Evolutionary conservation across 2,888 invertebrate species (phyloP).

Genomic region (Pandemis heparana): DNA sequence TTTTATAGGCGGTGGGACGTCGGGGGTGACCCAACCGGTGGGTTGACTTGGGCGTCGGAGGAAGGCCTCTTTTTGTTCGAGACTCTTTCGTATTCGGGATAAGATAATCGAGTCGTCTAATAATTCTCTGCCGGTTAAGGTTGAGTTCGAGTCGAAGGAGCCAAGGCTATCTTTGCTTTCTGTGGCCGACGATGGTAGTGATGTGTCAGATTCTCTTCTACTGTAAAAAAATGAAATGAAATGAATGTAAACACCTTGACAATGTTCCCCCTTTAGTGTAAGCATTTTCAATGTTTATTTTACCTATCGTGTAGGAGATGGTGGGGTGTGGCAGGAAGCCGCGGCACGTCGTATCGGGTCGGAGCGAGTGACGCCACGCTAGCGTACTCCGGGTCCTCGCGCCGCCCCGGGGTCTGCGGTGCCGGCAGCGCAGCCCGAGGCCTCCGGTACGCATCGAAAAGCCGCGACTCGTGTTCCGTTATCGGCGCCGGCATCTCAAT

Average conservation of each 20-base stretch:
- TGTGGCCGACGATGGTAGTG: constrained; percentile 87
- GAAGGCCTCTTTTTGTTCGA: constrained; percentile 96
- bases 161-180: constrained; percentile 89
- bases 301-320: constrained; percentile 80
- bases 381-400: constrained; percentile 80
- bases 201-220: constrained; percentile 87
- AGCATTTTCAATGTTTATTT: constrained; percentile 48
- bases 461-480: constrained; percentile 81
- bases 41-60: constrained; percentile 90
- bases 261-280: neutral
- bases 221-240: constrained; percentile 62
- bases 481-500: constrained; percentile 81
- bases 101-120: constrained; percentile 90
- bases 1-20: constrained; percentile 82
- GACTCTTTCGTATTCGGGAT: constrained; percentile 92
- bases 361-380: constrained; percentile 77
- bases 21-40: constrained; percentile 85
- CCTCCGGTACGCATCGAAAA: constrained; percentile 81
- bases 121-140: constrained; percentile 88
- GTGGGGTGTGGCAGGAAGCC: constrained; percentile 66
- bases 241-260: constrained; percentile 19
- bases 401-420: constrained; percentile 69
- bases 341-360: constrained; percentile 67
- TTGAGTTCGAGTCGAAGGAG: constrained; percentile 89
- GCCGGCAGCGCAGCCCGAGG: constrained; percentile 73